Conservation (phyloP, 2,888 invertebrate genomes). For the Phragmatobia fuliginosa region DNA sequence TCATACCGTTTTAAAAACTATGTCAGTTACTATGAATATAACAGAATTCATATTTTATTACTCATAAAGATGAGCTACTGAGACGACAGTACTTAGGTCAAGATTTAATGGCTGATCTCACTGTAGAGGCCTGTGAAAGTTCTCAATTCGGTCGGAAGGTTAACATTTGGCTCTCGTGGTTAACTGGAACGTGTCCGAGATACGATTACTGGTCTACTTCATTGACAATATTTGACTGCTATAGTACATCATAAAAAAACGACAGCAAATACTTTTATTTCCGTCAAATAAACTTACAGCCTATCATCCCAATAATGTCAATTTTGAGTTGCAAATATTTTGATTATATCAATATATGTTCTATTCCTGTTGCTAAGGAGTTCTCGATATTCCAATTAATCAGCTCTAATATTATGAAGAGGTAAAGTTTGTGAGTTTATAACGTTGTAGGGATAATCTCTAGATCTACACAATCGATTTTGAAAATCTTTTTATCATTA, state of each 20-base stretch:
- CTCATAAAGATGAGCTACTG: slow-evolving; percentile 10
- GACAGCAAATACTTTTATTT: too few relatives aligned
- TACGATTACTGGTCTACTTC: neutral
- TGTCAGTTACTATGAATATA: neutral
- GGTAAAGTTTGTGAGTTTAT: too few relatives aligned
- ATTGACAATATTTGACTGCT: neutral
- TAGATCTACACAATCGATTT: too few relatives aligned
- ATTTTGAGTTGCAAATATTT: too few relatives aligned
- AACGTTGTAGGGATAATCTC: too few relatives aligned
- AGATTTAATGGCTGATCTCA: neutral
- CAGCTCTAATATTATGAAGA: too few relatives aligned
- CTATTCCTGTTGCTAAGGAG: too few relatives aligned
- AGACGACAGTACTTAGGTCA: slow-evolving; percentile 4
- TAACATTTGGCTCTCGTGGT: neutral
- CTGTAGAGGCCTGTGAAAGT: neutral
- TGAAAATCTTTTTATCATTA: too few relatives aligned
- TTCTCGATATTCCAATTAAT: too few relatives aligned
- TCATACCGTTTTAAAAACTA: slow-evolving; percentile 6
- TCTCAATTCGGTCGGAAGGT: neutral
- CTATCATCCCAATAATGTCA: too few relatives aligned
- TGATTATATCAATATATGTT: too few relatives aligned
- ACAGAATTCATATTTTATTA: neutral
- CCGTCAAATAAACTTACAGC: too few relatives aligned
- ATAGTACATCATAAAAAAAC: neutral
- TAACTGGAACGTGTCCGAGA: neutral